Evolutionary conservation across 1,140 invertebrate genomes (phyloP), one percentile per base, ranked within the genome.

Genomic region (Drosophila ambigua): DNA sequence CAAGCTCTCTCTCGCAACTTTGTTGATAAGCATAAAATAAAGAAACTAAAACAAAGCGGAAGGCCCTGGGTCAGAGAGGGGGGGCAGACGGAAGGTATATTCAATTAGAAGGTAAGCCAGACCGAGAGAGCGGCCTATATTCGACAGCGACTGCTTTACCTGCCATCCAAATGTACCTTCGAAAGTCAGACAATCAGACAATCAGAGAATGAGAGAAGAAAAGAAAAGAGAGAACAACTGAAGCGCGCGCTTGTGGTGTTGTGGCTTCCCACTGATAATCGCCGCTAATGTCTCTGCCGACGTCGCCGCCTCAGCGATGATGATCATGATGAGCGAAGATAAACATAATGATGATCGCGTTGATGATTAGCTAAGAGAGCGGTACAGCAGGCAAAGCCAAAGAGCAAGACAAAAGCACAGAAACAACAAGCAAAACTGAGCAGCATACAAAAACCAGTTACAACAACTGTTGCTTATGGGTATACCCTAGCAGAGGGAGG

Each of bases 1-100:
- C 20, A 51, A 39, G 35, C 9, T 7, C 65, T 65, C 77, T 72
- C 72, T 81, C 20, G 65, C 68, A 85, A 85, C 82, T 77, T 61
- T 82, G 69, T 85, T 85, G 66, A 81, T 87, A 81, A 84, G 58
- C 72, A 72, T 66, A 84, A 77, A 78, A 83, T 72, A 71, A 62
- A 28, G 44, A 46, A 44, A 45, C n/a, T 13, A 55, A 13, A 39
- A 39, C 35, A 39, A 69, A 26, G 51, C 31, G 64, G 65, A 6
- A 1, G 20, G 61, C 24, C 16, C 26, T 24, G 54, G 11, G 24
- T 31, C 31, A 20, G 52, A n/a, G 67, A 20, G 66, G 31, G 62
- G 62, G 65, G 41, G 28, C 39, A 48, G 44, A 39, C 35, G 2
- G 11, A 35, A 39, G 35, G 35, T 39, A 39, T 39, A 39, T 39